Percentiles rank a stretch among this genome's conserved stretches.
Evolutionary conservation across 2,888 invertebrate species (phyloP).

Genomic region (Ochlodes sylvanus): DNA sequence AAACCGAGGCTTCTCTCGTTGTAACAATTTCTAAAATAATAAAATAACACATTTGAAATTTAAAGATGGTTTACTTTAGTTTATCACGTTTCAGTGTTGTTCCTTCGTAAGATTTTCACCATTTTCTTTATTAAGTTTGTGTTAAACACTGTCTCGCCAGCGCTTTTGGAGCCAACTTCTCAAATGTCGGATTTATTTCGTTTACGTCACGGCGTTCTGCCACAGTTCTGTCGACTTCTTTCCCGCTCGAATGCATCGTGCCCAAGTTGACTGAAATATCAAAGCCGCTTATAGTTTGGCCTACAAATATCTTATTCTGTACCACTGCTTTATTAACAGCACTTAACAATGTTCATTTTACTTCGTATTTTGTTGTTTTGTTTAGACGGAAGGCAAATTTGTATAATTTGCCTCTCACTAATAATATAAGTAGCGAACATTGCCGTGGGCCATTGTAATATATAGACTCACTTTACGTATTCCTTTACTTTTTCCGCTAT

Average conservation of each 20-base stretch:
- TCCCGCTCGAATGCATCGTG: conserved; percentile 9
- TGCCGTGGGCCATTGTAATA: no score
- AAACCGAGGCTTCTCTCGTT: no score
- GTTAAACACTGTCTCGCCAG: background rate
- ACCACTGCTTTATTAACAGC: background rate
- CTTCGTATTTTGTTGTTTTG: no score
- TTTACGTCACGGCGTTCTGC: conserved; percentile 14
- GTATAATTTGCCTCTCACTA: no score
- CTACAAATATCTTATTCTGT: background rate
- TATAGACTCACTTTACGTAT: background rate
- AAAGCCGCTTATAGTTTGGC: background rate
- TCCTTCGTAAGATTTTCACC: background rate
- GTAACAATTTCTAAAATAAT: no score
- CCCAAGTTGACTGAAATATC: background rate
- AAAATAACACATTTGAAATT: background rate
- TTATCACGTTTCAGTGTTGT: background rate
- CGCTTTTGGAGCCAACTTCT: conserved; percentile 7
- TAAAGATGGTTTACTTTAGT: background rate
- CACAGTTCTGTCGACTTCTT: conserved; percentile 13
- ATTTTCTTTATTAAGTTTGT: conserved; percentile 7
- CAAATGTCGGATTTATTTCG: conserved; percentile 30
- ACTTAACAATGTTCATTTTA: background rate
- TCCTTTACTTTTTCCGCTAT: background rate
- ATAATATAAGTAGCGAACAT: no score
- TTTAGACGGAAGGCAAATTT: no score